phyloP scores from a whole-genome alignment of 1,140 invertebrate species.

The Steinernema feltiae region DNA sequence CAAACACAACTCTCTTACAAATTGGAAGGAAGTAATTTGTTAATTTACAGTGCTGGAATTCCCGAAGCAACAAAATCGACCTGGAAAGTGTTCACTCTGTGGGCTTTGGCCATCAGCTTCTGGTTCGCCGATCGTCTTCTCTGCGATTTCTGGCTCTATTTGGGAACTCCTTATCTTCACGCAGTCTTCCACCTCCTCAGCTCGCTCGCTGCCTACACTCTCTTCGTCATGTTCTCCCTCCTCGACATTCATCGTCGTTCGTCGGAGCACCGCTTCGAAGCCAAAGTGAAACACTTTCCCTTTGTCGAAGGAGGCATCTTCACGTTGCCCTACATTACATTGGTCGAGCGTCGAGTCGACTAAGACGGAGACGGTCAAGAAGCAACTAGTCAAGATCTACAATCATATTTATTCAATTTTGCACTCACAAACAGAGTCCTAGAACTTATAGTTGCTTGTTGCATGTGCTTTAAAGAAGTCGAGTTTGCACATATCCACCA shows the following conservation, averaged over 20 bases:
- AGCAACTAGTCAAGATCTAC: not conserved
- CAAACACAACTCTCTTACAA: too few relatives aligned
- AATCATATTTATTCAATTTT: too few relatives aligned
- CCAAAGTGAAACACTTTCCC: constrained; percentile 39
- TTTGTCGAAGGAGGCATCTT: constrained; percentile 1
- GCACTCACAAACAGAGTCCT: too few relatives aligned
- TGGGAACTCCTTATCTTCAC: constrained; percentile 54
- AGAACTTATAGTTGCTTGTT: constrained; percentile 1
- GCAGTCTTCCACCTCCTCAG: constrained; percentile 51
- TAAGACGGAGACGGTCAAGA: not conserved
- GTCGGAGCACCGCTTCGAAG: constrained; percentile 40
- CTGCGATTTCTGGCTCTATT: constrained; percentile 53
- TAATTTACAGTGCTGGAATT: constrained; percentile 42
- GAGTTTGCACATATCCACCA: not conserved
- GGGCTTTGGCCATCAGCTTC: constrained; percentile 44
- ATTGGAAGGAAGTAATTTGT: too few relatives aligned
- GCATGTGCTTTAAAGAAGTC: not conserved
- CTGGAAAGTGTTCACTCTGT: constrained; percentile 43
- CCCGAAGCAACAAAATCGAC: constrained; percentile 45
- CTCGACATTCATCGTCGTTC: constrained; percentile 46
- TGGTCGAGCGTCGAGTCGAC: constrained; percentile 12
- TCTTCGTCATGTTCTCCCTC: constrained; percentile 56
- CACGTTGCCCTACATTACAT: constrained; percentile 21
- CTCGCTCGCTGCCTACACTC: constrained; percentile 47
- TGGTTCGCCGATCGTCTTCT: constrained; percentile 52